These are phyloP conservation scores for Enteromius unitaeniatus DNA, from an alignment of 2,797 vertebrate genomes.

Conservation along the genomic window DNA sequence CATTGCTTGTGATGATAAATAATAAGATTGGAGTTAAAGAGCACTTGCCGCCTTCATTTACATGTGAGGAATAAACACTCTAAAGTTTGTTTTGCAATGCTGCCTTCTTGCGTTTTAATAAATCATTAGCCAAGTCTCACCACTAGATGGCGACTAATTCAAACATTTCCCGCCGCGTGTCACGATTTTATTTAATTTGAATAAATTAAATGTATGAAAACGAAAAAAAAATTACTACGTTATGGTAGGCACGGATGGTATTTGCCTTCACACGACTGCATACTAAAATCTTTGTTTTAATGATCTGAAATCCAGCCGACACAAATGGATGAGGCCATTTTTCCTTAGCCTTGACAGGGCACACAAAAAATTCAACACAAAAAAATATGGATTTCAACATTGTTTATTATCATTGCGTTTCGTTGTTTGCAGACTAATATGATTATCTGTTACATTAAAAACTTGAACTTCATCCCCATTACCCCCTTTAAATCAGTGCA, in stretches of 20 bases:
- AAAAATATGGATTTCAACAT: neutral
- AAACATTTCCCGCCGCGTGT: neutral
- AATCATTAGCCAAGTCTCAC: neutral
- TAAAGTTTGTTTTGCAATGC: slow-evolving; percentile 59
- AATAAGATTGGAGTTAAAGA: slow-evolving; percentile 54
- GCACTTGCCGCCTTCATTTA: slow-evolving; percentile 58
- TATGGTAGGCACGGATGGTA: neutral
- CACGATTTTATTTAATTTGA: neutral
- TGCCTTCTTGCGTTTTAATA: slow-evolving; percentile 12
- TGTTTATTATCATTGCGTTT: neutral
- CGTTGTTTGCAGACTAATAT: neutral
- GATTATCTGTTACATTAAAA: neutral
- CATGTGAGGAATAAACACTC: slow-evolving; percentile 65
- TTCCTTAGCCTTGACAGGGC: neutral
- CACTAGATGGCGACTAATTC: neutral
- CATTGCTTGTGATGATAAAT: slow-evolving; percentile 50
- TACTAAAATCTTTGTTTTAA: neutral
- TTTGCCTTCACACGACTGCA: neutral
- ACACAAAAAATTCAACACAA: neutral
- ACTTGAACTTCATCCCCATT: neutral
- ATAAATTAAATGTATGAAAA: neutral
- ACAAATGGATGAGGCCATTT: neutral
- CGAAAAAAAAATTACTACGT: neutral
- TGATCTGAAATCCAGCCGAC: neutral
- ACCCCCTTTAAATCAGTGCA: neutral